Percentiles rank a stretch among this genome's conserved stretches.
Conservation (phyloP, 2,888 invertebrate genomes). For the Eilema griseolum region DNA sequence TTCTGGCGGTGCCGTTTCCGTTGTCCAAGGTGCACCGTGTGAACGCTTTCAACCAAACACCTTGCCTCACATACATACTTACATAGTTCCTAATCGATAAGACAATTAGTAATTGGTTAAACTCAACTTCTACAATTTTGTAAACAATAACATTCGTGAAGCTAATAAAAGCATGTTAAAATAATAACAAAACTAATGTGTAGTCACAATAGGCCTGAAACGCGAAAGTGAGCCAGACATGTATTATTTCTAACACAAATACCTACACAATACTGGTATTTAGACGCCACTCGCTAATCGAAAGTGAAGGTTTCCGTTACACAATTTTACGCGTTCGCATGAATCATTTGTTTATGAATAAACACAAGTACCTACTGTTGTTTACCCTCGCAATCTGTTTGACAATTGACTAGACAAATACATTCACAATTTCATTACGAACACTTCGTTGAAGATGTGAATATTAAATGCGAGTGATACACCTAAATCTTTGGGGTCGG, state of each 20-base stretch:
- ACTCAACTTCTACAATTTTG: neutral
- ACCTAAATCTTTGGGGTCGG: neutral
- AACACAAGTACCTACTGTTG: neutral
- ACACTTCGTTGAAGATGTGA: neutral
- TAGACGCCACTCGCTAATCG: slow-evolving; percentile 8
- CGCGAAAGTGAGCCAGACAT: slow-evolving; percentile 10
- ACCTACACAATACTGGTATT: neutral
- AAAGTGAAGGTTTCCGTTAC: slow-evolving; percentile 15
- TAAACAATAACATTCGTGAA: too few species aligned
- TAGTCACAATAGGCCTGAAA: slow-evolving; percentile 2
- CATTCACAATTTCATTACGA: neutral
- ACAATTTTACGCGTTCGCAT: slow-evolving; percentile 6
- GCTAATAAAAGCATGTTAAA: neutral
- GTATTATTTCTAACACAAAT: slow-evolving; percentile 6
- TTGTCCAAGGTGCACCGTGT: too few species aligned
- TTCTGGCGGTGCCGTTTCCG: too few species aligned
- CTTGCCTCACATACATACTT: too few species aligned
- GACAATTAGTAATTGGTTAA: neutral
- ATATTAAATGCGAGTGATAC: neutral
- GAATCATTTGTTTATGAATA: slow-evolving; percentile 10
- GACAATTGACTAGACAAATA: slow-evolving; percentile 1
- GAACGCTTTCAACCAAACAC: too few species aligned
- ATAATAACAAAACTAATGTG: neutral
- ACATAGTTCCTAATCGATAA: neutral
- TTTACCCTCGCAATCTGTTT: neutral